These are phyloP conservation scores for Carassius gibelio DNA, from an alignment of 2,113 vertebrate genomes.

Conservation along the genomic window DNA sequence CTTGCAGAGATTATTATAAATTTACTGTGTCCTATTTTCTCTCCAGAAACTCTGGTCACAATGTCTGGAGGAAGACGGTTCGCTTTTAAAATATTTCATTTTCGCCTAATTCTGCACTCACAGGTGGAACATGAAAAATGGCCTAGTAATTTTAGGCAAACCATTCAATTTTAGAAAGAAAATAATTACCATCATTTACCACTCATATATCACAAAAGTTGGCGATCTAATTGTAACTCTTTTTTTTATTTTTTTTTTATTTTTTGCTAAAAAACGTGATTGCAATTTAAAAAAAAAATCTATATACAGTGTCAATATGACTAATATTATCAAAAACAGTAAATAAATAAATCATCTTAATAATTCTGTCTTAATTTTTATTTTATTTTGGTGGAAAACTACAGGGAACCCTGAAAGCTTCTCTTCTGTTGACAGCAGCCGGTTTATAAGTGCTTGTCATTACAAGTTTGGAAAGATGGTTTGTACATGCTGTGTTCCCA, in stretches of 20 bases:
- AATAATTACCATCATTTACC: not conserved
- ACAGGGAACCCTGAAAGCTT: not conserved
- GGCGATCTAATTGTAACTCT: not conserved
- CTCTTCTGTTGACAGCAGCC: not conserved
- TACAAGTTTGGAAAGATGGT: not conserved
- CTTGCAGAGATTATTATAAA: constrained; percentile 38
- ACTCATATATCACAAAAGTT: not conserved
- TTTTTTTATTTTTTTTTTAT: too few relatives aligned
- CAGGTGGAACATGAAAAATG: constrained; percentile 17
- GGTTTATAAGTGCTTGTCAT: not conserved
- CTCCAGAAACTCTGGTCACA: constrained; percentile 27
- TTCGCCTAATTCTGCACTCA: constrained; percentile 1
- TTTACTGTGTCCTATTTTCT: constrained; percentile 51
- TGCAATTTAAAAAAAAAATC: too few relatives aligned
- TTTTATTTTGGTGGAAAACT: not conserved
- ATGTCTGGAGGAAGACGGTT: constrained; percentile 1
- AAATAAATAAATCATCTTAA: not conserved
- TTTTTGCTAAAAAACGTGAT: too few relatives aligned
- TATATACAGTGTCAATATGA: not conserved
- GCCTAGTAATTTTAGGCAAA: not conserved
- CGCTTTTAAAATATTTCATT: constrained; percentile 24
- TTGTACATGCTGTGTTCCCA: not conserved
- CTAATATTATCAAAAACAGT: not conserved
- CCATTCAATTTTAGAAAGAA: not conserved
- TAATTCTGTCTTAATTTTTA: too few relatives aligned